These are phyloP conservation scores for Pararge aegeria DNA, from an alignment of 1,140 invertebrate species.

Conservation along the genomic window DNA sequence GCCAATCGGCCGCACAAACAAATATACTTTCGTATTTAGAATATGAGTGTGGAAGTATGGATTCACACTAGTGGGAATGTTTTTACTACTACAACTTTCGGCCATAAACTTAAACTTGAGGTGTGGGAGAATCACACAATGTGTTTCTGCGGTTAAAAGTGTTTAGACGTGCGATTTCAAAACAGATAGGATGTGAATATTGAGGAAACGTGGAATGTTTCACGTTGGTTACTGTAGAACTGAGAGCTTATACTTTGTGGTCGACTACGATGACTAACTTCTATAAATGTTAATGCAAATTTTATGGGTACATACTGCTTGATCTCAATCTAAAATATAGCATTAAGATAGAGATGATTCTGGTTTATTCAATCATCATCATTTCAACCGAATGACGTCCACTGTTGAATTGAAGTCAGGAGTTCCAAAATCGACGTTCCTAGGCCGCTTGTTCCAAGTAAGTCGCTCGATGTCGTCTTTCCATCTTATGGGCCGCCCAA, in stretches of 20 bases:
- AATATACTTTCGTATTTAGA: too few species aligned
- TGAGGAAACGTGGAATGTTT: constrained; percentile 13
- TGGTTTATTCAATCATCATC: too few species aligned
- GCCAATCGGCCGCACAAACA: too few species aligned
- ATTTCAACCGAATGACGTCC: too few species aligned
- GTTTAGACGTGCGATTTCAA: constrained; percentile 13
- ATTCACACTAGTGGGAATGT: constrained; percentile 16
- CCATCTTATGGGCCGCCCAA: too few species aligned
- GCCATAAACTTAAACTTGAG: constrained; percentile 26
- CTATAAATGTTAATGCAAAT: not conserved
- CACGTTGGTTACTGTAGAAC: not conserved
- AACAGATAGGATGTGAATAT: constrained; percentile 14
- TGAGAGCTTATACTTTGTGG: constrained; percentile 15
- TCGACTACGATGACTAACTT: not conserved
- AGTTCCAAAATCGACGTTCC: too few species aligned
- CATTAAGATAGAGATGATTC: too few species aligned
- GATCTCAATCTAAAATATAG: too few species aligned
- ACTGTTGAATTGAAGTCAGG: too few species aligned
- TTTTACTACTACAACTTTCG: constrained; percentile 19
- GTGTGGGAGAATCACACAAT: constrained; percentile 14
- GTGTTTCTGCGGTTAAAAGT: constrained; percentile 16
- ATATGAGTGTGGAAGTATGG: too few species aligned
- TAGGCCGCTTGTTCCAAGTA: too few species aligned
- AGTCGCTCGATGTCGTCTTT: too few species aligned
- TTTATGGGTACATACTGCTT: not conserved